phyloP scores from a whole-genome alignment of 2,113 vertebrate genomes.

The Mustelus asterias region DNA sequence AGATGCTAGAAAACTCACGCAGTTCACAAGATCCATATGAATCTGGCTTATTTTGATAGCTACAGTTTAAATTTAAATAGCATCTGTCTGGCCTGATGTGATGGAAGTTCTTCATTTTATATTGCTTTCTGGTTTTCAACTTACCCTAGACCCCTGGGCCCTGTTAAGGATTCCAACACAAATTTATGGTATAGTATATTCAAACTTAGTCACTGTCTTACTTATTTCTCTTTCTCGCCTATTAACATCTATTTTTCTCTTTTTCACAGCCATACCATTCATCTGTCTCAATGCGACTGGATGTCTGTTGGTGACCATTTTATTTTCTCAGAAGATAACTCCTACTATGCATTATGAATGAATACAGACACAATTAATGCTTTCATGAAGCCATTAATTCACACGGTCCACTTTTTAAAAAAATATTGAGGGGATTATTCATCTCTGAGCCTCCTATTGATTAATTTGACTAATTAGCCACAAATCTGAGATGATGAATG shows the following conservation, averaged over 20 bases:
- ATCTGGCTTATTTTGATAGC: not conserved
- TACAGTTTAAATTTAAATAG: conserved; percentile 11
- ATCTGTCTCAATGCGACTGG: not conserved
- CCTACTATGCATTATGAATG: conserved; percentile 16
- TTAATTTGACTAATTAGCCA: conserved; percentile 2
- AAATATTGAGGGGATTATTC: conserved; percentile 3
- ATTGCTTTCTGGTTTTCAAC: not conserved
- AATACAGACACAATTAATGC: conserved; percentile 22
- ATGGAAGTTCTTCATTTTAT: not conserved
- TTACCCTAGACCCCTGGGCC: not conserved
- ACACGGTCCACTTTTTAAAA: not conserved
- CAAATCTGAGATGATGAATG: conserved; percentile 4
- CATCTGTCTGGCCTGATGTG: not conserved
- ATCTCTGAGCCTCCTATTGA: conserved; percentile 10
- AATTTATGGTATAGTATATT: not conserved
- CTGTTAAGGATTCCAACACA: not conserved
- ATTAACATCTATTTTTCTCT: not conserved
- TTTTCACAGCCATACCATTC: not conserved
- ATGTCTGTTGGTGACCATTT: not conserved
- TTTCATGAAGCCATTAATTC: not conserved
- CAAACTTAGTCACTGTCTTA: no score
- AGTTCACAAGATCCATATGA: not conserved
- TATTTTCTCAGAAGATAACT: not conserved
- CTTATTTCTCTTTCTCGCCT: not conserved
- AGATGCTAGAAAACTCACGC: not conserved